These are phyloP conservation scores for Eristalis tenax DNA, from an alignment of 2,888 invertebrate species.

Conservation along the genomic window DNA sequence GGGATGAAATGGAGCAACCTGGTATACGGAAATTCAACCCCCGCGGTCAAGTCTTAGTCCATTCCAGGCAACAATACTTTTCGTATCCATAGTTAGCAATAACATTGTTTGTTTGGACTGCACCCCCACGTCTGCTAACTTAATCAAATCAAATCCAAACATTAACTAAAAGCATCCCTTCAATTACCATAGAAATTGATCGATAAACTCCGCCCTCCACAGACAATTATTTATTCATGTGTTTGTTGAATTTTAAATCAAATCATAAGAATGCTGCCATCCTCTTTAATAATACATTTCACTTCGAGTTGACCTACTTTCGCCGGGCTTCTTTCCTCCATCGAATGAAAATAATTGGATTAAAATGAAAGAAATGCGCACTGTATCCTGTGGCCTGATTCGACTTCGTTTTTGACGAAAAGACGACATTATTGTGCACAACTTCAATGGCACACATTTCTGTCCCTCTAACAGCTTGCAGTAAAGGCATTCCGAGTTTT, in stretches of 20 bases:
- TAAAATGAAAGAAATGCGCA: conserved; percentile 29
- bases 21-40: too few relatives aligned
- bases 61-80: too few relatives aligned
- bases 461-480: not conserved
- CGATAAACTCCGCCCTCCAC: not conserved
- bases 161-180: not conserved
- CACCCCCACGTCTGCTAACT: too few relatives aligned
- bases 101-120: not conserved
- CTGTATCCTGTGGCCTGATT: conserved; percentile 21
- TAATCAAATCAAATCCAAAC: not conserved
- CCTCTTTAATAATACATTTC: conserved; percentile 52
- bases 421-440: conserved; percentile 36
- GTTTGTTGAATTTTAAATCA: conserved; percentile 67
- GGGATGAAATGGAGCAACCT: too few relatives aligned
- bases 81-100: too few relatives aligned
- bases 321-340: conserved; percentile 11
- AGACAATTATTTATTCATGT: conserved; percentile 35
- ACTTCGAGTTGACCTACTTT: conserved; percentile 58
- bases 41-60: too few relatives aligned
- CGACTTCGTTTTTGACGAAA: conserved; percentile 18
- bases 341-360: conserved; percentile 60
- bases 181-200: not conserved
- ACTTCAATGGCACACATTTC: conserved; percentile 33
- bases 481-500: not conserved
- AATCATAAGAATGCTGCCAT: conserved; percentile 45